Percentiles rank a stretch among this genome's conserved stretches.
These are phyloP conservation scores for Etheostoma nigrum DNA, from an alignment of 2,797 vertebrate species.

Conservation along the genomic window DNA sequence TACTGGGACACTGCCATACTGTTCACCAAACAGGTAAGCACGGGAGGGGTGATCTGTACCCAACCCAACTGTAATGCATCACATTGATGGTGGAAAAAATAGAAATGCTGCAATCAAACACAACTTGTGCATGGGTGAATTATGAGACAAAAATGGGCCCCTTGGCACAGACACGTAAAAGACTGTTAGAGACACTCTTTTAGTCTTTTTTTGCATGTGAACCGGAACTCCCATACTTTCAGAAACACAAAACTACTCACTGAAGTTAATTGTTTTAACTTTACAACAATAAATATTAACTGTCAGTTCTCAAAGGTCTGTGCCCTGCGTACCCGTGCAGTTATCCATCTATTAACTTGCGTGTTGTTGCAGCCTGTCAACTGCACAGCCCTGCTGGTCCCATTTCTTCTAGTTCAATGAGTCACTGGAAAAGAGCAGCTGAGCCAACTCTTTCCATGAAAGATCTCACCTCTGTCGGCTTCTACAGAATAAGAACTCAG, in stretches of 20 bases:
- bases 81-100: background rate
- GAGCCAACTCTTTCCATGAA: constrained; percentile 44
- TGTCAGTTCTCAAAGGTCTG: background rate
- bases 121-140: background rate
- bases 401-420: constrained; percentile 25
- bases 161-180: background rate
- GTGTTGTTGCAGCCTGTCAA: constrained; percentile 12
- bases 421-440: constrained; percentile 54
- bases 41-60: background rate
- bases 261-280: background rate
- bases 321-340: background rate
- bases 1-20: constrained; percentile 99
- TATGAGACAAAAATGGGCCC: background rate
- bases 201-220: background rate
- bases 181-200: background rate
- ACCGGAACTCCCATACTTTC: background rate
- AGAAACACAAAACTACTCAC: background rate
- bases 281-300: background rate
- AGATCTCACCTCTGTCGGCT: constrained; percentile 34
- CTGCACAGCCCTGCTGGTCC: constrained; percentile 30
- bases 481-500: constrained; percentile 11
- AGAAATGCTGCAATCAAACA: background rate
- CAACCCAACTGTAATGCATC: background rate
- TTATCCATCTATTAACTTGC: background rate
- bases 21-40: constrained; percentile 96